phyloP scores from a whole-genome alignment of 35 echinoderm and acorn worm species.

The Heliocidaris tuberculata region DNA sequence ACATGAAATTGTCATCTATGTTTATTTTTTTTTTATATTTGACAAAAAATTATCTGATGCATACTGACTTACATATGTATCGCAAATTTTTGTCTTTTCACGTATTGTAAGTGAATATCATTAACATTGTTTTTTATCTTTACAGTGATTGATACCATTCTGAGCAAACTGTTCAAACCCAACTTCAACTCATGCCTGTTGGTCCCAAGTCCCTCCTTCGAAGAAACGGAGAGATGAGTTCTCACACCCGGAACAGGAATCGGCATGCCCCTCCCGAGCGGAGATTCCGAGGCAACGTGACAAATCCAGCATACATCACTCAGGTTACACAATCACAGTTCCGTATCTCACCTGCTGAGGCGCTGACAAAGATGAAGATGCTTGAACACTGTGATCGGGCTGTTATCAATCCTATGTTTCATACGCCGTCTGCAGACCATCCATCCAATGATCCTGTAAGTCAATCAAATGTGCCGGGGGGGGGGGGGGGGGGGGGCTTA shows the following conservation, averaged over 20 bases:
- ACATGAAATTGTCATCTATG: no score
- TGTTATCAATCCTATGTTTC: conserved; percentile 91
- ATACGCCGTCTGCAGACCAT: conserved; percentile 65
- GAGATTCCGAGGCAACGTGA: conserved; percentile 57
- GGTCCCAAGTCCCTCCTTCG: not conserved
- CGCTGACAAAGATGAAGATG: conserved; percentile 88
- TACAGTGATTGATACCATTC: not conserved
- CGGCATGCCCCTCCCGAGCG: not conserved
- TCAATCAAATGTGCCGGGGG: not conserved
- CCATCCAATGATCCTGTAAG: conserved; percentile 87
- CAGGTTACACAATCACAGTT: conserved; percentile 74
- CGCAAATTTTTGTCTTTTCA: not conserved
- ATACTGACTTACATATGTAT: not conserved
- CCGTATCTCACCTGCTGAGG: conserved; percentile 73
- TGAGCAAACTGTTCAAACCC: not conserved
- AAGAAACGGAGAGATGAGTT: conserved; percentile 26
- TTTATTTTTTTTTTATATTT: not conserved
- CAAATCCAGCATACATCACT: conserved; percentile 90
- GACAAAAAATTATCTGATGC: not conserved
- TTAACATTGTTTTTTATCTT: not conserved
- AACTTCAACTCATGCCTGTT: not conserved
- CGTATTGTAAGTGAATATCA: not conserved
- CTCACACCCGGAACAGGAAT: conserved; percentile 23
- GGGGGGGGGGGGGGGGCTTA: no score
- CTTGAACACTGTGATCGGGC: conserved; percentile 81